Percentiles rank a stretch among this genome's conserved stretches.
phyloP scores from a whole-genome alignment of 2,888 invertebrate genomes.

The Cancer borealis region DNA sequence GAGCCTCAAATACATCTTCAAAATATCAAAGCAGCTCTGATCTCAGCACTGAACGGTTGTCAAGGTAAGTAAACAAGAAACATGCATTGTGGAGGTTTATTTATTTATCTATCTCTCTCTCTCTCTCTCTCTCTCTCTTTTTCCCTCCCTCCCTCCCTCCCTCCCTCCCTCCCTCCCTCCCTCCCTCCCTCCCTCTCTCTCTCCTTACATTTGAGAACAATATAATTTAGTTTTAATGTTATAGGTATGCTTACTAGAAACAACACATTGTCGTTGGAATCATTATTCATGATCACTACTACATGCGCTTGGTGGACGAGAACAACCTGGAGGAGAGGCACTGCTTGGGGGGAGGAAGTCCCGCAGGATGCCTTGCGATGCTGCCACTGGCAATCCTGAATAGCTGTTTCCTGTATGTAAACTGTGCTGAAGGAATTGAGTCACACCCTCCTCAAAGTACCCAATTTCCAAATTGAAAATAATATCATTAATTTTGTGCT shows the following conservation, averaged over 20 bases:
- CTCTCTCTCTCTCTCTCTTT: too few relatives aligned
- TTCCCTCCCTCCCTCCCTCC: too few relatives aligned
- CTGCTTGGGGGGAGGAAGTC: not conserved
- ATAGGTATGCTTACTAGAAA: not conserved
- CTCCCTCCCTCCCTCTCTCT: too few relatives aligned
- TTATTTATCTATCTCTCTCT: too few relatives aligned
- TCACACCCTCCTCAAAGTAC: slow-evolving; percentile 4
- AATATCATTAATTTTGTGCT: slow-evolving; percentile 33
- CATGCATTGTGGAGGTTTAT: too few relatives aligned
- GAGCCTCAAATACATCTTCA: too few relatives aligned
- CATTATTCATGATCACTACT: not conserved
- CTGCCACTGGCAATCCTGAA: slow-evolving; percentile 27
- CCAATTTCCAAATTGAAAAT: slow-evolving; percentile 43
- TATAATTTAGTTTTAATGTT: too few relatives aligned
- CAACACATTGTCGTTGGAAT: not conserved
- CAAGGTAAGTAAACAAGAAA: too few relatives aligned
- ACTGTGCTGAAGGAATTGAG: slow-evolving; percentile 40
- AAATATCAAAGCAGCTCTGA: too few relatives aligned
- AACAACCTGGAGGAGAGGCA: slow-evolving; percentile 40
- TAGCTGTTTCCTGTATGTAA: slow-evolving; percentile 40
- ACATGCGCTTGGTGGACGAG: slow-evolving; percentile 28
- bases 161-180: too few relatives aligned
- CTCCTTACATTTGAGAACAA: too few relatives aligned
- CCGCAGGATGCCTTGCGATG: not conserved
- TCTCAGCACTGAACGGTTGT: too few relatives aligned